Conservation (phyloP, 2,888 invertebrate genomes). For the Antheraea yamamai region DNA sequence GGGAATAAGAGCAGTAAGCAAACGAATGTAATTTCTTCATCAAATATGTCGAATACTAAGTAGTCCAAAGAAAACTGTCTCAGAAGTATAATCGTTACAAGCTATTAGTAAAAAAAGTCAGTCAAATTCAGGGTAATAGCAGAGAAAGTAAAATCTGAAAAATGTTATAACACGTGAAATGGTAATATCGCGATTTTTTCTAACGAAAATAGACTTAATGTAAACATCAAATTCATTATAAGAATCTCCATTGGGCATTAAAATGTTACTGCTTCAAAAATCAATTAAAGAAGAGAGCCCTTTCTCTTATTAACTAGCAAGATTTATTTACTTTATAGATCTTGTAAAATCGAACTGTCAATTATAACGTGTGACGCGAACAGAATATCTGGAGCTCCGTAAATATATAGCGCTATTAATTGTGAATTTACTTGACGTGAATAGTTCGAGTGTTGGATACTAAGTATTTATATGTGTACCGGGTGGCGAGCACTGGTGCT, state of each 20-base stretch:
- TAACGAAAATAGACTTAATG: too few species aligned
- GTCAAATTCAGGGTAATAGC: background rate
- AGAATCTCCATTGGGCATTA: too few species aligned
- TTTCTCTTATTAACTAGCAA: background rate
- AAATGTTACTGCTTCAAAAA: too few species aligned
- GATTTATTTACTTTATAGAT: background rate
- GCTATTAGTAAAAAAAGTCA: background rate
- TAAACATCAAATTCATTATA: too few species aligned
- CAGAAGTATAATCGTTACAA: background rate
- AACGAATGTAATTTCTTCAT: too few species aligned
- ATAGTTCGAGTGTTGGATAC: background rate
- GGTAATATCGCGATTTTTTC: too few species aligned
- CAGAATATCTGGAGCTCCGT: background rate
- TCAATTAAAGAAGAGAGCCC: too few species aligned
- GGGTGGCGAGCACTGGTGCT: background rate
- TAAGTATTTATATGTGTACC: background rate
- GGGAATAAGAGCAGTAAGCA: too few species aligned
- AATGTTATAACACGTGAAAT: too few species aligned
- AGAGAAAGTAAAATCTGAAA: background rate
- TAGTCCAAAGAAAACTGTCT: background rate
- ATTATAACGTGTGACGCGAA: background rate
- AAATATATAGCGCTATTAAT: background rate
- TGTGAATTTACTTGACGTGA: background rate
- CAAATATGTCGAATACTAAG: too few species aligned
- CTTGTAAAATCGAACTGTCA: background rate